Evolutionary conservation across 1,140 invertebrate species (phyloP).

Genomic region (Hycleus phaleratus): DNA sequence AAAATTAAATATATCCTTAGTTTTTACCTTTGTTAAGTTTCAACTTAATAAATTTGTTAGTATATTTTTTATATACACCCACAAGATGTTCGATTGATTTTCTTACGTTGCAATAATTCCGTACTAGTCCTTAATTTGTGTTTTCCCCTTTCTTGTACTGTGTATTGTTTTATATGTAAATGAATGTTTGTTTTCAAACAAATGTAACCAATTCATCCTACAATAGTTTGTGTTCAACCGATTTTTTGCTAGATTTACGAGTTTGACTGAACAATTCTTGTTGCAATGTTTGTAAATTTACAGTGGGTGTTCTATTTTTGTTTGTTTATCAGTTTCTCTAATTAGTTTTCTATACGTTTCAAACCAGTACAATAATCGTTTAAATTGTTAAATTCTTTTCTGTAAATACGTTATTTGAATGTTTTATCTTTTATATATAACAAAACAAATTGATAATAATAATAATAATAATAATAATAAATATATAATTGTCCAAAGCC

Average conservation of each 20-base stretch:
- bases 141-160: too few relatives aligned
- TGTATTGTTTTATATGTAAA: too few relatives aligned
- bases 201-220: neutral
- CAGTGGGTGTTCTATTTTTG: conserved; percentile 22
- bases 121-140: conserved; percentile 22
- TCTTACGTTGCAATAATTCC: conserved; percentile 27
- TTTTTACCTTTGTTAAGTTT: neutral
- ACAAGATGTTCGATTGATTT: neutral
- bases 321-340: too few relatives aligned
- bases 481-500: conserved; percentile 34
- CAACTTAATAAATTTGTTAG: neutral
- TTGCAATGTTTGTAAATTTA: conserved; percentile 15
- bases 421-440: conserved; percentile 26
- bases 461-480: too few relatives aligned
- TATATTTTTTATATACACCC: neutral
- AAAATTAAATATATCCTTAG: conserved; percentile 1
- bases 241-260: neutral
- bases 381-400: conserved; percentile 24
- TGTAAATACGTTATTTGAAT: conserved; percentile 32
- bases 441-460: neutral
- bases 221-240: neutral
- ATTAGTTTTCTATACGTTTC: too few relatives aligned
- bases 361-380: conserved; percentile 30
- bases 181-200: neutral
- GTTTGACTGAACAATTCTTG: conserved; percentile 13